Conservation (phyloP, 1,140 invertebrate genomes). For the Papilio helenus region DNA sequence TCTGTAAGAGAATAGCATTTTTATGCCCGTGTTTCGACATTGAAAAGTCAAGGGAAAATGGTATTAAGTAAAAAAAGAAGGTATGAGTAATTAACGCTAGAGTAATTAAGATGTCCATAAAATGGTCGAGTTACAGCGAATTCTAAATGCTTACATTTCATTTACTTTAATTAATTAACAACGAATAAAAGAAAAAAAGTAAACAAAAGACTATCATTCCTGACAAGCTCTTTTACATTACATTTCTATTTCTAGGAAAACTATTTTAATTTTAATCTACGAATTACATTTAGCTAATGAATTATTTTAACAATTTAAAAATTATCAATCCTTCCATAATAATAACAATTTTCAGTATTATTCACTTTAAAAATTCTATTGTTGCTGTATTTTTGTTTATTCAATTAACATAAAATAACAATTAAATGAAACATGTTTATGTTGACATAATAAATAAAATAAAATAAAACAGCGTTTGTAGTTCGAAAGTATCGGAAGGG, state of each 20-base stretch:
- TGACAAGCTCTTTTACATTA: neutral
- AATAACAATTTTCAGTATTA: too few relatives aligned
- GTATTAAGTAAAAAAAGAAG: neutral
- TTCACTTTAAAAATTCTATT: too few relatives aligned
- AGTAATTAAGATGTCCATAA: slow-evolving; percentile 14
- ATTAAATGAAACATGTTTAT: too few relatives aligned
- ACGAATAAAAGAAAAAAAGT: neutral
- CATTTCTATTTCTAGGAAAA: neutral
- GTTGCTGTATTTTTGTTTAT: too few relatives aligned
- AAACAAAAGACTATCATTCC: too few relatives aligned
- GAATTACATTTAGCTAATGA: neutral
- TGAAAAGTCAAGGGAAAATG: neutral
- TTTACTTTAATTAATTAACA: neutral
- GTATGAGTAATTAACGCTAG: neutral
- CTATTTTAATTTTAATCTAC: neutral
- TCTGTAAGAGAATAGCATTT: neutral
- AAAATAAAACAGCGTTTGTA: too few relatives aligned
- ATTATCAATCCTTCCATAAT: too few relatives aligned
- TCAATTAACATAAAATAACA: too few relatives aligned
- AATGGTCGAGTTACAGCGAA: slow-evolving; percentile 12
- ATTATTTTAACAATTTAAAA: too few relatives aligned
- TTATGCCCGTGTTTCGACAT: too few relatives aligned
- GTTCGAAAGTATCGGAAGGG: too few relatives aligned
- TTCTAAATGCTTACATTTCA: neutral
- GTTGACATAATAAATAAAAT: too few relatives aligned